These are phyloP conservation scores for Pelochelys cantorii DNA, from an alignment of 2,797 vertebrate species.

Conservation along the genomic window DNA sequence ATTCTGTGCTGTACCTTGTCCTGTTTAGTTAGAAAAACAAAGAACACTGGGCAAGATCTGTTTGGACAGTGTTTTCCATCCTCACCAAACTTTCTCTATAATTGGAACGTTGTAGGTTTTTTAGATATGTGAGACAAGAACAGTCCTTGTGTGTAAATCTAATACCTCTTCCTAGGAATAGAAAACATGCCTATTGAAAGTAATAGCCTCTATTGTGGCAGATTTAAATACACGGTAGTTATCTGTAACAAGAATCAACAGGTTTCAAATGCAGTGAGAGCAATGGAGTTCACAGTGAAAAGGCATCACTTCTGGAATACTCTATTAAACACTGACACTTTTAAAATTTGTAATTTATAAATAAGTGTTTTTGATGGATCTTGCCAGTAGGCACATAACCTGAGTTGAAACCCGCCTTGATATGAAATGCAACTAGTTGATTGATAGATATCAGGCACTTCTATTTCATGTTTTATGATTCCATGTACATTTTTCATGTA, in stretches of 20 bases:
- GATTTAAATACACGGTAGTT: neutral
- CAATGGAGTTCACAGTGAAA: neutral
- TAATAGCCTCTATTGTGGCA: neutral
- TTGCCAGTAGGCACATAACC: neutral
- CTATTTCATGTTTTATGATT: neutral
- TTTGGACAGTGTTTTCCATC: neutral
- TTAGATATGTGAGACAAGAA: neutral
- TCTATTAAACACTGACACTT: neutral
- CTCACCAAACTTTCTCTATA: neutral
- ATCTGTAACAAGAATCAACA: neutral
- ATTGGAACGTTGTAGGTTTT: neutral
- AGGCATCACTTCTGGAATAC: neutral
- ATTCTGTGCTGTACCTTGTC: constrained; percentile 32
- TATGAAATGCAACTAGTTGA: neutral
- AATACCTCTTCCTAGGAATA: neutral
- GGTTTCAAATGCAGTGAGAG: neutral
- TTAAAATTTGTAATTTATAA: neutral
- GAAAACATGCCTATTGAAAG: neutral
- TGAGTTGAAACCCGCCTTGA: neutral
- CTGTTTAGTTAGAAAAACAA: constrained; percentile 7
- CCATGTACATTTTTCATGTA: neutral
- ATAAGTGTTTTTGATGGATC: neutral
- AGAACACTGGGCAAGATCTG: neutral
- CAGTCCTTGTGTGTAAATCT: neutral
- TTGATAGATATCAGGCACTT: neutral